These are phyloP conservation scores for Lithophane ornitopus DNA, from an alignment of 2,888 invertebrate genomes.

Conservation along the genomic window DNA sequence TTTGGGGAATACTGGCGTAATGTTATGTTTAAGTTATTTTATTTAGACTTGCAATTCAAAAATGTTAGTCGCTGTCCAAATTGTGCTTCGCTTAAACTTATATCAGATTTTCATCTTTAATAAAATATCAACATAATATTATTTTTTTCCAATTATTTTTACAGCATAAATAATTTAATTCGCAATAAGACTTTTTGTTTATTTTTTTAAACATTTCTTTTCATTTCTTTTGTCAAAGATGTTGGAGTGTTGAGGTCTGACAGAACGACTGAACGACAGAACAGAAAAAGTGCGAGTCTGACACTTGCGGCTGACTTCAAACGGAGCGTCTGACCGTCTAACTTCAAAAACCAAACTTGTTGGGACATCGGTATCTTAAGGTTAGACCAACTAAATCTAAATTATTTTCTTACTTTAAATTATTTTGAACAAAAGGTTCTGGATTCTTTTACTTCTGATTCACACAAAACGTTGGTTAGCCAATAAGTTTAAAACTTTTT, in stretches of 20 bases:
- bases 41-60: background rate
- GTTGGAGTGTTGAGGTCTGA: slow-evolving; percentile 56
- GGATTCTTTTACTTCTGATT: background rate
- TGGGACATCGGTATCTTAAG: slow-evolving; percentile 60
- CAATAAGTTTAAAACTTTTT: background rate
- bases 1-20: no score
- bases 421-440: background rate
- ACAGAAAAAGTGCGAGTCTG: slow-evolving; percentile 23
- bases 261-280: slow-evolving; percentile 40
- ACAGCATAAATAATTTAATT: background rate
- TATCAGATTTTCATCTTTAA: background rate
- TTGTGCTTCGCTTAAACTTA: background rate
- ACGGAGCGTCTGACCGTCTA: slow-evolving; percentile 45
- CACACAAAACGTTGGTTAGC: no score
- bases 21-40: background rate
- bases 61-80: background rate
- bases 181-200: background rate
- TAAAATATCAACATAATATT: background rate
- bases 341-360: slow-evolving; percentile 57
- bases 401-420: slow-evolving; percentile 5
- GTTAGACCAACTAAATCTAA: slow-evolving; percentile 39
- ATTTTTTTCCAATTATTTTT: background rate
- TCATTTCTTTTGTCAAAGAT: slow-evolving; percentile 58
- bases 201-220: slow-evolving; percentile 24
- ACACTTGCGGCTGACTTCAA: slow-evolving; percentile 53